Conservation (phyloP, 2,797 vertebrate genomes). For the Artibeus lituratus region DNA sequence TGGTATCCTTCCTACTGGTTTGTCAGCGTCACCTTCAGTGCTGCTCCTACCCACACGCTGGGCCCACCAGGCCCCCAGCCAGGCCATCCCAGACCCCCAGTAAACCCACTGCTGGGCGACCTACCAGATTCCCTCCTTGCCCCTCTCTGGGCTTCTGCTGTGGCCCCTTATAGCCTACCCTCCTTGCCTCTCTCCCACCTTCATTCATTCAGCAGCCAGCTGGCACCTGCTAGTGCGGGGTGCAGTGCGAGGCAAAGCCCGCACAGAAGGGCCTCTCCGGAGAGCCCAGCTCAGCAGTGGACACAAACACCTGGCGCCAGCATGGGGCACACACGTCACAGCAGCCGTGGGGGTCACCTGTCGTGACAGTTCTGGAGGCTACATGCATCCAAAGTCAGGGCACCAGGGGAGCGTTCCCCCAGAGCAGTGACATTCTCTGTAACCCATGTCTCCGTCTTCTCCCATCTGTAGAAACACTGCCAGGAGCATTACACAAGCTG, state of each 20-base stretch:
- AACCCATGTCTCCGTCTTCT: neutral
- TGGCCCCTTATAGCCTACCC: neutral
- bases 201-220: neutral
- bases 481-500: neutral
- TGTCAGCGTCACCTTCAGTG: neutral
- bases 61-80: neutral
- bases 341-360: neutral
- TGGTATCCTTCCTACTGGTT: neutral
- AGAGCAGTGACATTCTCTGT: neutral
- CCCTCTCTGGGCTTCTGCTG: neutral
- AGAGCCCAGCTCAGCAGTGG: neutral
- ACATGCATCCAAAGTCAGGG: neutral
- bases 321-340: neutral
- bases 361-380: neutral
- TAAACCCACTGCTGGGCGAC: neutral
- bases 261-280: neutral
- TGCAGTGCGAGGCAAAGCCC: neutral
- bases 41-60: neutral
- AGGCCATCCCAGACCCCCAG: neutral
- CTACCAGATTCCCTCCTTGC: neutral
- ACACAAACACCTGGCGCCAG: neutral
- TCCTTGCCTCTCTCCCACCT: neutral
- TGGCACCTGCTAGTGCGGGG: neutral
- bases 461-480: neutral
- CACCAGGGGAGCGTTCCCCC: neutral